Evolutionary conservation across 2,113 vertebrate species (phyloP), one percentile per base, ranked within the genome.

Genomic region (Labrus mixtus): DNA sequence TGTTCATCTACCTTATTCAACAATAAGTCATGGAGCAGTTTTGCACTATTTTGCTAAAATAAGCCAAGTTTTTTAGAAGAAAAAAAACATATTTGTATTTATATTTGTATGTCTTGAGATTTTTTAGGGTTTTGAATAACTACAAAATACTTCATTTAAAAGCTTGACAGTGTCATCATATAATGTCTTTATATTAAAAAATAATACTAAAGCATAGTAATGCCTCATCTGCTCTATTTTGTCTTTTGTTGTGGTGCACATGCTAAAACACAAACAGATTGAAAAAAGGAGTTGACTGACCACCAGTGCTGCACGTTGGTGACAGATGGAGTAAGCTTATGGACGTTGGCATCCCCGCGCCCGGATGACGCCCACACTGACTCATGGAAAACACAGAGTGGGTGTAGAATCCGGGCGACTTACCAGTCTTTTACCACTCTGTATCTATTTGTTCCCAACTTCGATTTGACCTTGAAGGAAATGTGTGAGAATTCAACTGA

Each of bases 251-350:
- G 63, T 48, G 54, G 59, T 64, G 36, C 41, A 29, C 23, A 37
- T 1, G 6, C 73, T 59, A 81, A 81, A 77, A 64, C 46, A 59
- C 9, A 12, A 53, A 59, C 56, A 63, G 58, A 77, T 33, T 33
- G 29, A 33, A 66, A 58, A 51, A 41, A 55, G 39, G 25, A 19
- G 12, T 33, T 33, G 0, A 23, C 61, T 55, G 59, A 25, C 2
- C 50, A 48, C 55, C 59, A 62, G 68, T 58, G 73, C 58, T 79
- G 77, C 60, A 81, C 50, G 54, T 57, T 73, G 72, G 82, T 68
- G 89, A 85, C 87, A 89, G 86, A 90, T 90, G 90, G 90, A 82
- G 75, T 2, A 23, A 89, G 83, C 83, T 79, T 87, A 84, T 79
- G 86, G 70, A 76, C 54, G 17, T 29, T 87, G 87, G 85, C 89